Evolutionary conservation across 2,113 vertebrate species (phyloP), one percentile per base, ranked within the genome.

Genomic region (Corynorhinus townsendii): DNA sequence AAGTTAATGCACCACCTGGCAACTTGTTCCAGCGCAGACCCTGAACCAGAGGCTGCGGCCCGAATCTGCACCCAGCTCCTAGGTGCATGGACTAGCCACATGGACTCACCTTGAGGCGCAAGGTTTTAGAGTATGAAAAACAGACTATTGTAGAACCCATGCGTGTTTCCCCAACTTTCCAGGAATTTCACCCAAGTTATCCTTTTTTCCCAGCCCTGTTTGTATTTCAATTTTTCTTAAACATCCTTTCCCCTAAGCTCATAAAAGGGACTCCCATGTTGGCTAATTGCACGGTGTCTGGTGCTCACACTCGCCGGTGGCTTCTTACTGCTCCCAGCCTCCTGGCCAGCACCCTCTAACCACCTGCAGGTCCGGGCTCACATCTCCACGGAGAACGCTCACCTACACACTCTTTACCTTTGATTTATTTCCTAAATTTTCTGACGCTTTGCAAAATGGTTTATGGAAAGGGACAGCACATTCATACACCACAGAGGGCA

Each of bases 261-360:
- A 89, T 1, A 40, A 3, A 62, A 73, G 43, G 16, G n/a, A 82
- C 62, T 20, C 3, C 6, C 28, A 24, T 0, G 66, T 24, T 80
- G 97, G n/a, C 81, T 97, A 93, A 96, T 79, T 96, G 95, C 96
- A 66, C 75, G 82, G 66, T 15, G 15, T 76, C 84, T 88, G 88
- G 68, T 52, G 38, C 30, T 19, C 30, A 17, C 11, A 1, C 19
- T 11, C 2, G 0, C 11, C 54, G 35, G 26, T 68, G 76, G 52
- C 10, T 91, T 92, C 35, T 12, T 35, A 38, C n/a, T 0, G 0
- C 88, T 91, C 96, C 89, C 66, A 94, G 93, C 93, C 96, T 96
- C 95, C 90, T 0, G 0, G 82, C 83, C 66, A 96, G 92, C 84
- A 86, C 86, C 68, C 90, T 90, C 87, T 96, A 96, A 97, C 93